These are phyloP conservation scores for Bombylius discolor DNA, from an alignment of 2,888 invertebrate genomes.

Conservation along the genomic window DNA sequence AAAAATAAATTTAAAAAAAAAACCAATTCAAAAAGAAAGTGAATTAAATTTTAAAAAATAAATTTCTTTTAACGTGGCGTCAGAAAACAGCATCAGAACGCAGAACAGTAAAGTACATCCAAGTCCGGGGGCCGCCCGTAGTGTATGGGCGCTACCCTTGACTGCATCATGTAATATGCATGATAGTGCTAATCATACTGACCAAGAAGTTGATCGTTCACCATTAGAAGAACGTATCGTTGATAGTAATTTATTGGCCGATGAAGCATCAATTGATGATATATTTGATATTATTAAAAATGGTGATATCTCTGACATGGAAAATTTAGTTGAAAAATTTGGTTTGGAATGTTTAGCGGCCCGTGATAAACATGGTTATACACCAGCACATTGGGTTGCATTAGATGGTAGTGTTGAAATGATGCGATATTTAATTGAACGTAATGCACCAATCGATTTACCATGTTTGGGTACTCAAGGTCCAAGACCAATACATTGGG, in stretches of 20 bases:
- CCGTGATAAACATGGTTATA: slow-evolving; percentile 84
- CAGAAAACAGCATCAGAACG: slow-evolving; percentile 33
- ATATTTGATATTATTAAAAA: slow-evolving; percentile 78
- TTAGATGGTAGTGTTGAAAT: slow-evolving; percentile 83
- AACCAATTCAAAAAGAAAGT: too few species aligned
- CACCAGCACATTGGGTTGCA: slow-evolving; percentile 77
- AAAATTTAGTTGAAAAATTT: slow-evolving; percentile 67
- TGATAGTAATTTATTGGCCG: slow-evolving; percentile 36
- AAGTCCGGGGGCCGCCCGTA: slow-evolving; percentile 79
- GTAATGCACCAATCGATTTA: slow-evolving; percentile 71
- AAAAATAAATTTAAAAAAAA: too few species aligned
- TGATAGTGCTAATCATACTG: slow-evolving; percentile 40
- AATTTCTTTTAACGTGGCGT: slow-evolving; percentile 32
- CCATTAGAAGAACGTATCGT: slow-evolving; percentile 35
- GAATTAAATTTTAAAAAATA: too few species aligned
- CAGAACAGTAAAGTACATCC: slow-evolving; percentile 53
- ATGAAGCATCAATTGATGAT: slow-evolving; percentile 40
- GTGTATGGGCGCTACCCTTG: slow-evolving; percentile 75
- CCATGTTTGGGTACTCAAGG: slow-evolving; percentile 81
- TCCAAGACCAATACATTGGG: slow-evolving; percentile 87
- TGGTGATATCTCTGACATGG: slow-evolving; percentile 72
- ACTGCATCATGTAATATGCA: slow-evolving; percentile 69
- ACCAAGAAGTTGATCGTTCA: slow-evolving; percentile 31
- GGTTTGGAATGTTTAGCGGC: slow-evolving; percentile 65
- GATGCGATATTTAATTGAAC: slow-evolving; percentile 73